These are phyloP conservation scores for Dryobotodes eremita DNA, from an alignment of 2,888 invertebrate species.

Conservation along the genomic window DNA sequence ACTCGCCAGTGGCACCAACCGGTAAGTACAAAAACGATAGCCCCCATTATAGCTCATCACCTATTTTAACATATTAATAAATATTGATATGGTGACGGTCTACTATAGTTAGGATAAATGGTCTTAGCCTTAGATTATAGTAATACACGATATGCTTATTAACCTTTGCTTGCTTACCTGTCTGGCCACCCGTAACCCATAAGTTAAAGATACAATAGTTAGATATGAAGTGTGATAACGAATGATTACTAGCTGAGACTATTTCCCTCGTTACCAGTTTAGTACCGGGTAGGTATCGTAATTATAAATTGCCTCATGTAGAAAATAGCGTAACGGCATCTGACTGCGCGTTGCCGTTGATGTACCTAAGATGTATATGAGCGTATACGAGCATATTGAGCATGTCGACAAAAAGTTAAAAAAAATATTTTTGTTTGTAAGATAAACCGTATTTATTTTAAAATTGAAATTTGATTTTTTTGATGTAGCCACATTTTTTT, in stretches of 20 bases:
- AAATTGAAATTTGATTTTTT: constrained; percentile 25
- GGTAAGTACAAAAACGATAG: too few relatives aligned
- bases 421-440: background rate
- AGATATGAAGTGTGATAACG: background rate
- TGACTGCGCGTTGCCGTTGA: background rate
- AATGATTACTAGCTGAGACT: background rate
- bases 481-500: constrained; percentile 46
- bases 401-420: background rate
- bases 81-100: background rate
- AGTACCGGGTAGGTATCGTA: background rate
- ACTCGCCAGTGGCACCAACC: too few relatives aligned
- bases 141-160: background rate
- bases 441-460: constrained; percentile 31
- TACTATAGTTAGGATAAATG: background rate
- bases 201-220: too few relatives aligned
- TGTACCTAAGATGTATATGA: background rate
- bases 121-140: background rate
- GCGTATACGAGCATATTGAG: background rate
- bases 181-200: background rate
- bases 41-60: too few relatives aligned
- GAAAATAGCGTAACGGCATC: background rate
- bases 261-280: background rate
- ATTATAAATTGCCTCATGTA: background rate
- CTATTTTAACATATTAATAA: background rate
- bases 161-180: background rate